Evolutionary conservation across 2,888 invertebrate species (phyloP).

Genomic region (Ectemnius lituratus): DNA sequence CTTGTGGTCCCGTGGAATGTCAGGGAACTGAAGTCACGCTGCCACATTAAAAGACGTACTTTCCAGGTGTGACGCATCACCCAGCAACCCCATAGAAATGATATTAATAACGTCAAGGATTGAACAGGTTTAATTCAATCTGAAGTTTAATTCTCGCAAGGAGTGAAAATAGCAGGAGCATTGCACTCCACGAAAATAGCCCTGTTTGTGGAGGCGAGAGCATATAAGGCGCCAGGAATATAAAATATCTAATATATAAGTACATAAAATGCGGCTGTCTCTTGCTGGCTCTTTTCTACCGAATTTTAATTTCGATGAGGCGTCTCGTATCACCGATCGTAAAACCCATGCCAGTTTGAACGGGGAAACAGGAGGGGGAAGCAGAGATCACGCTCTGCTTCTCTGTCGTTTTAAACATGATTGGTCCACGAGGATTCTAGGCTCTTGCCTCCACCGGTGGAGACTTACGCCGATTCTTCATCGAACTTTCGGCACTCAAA

Average conservation of each 20-base stretch:
- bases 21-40: slow-evolving; percentile 10
- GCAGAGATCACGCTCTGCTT: not conserved
- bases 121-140: too few species aligned
- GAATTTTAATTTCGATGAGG: slow-evolving; percentile 58
- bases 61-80: too few species aligned
- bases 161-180: too few species aligned
- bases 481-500: slow-evolving; percentile 64
- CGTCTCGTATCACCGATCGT: slow-evolving; percentile 57
- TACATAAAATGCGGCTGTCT: slow-evolving; percentile 30
- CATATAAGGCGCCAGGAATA: slow-evolving; percentile 10
- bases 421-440: slow-evolving; percentile 45
- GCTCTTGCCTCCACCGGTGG: slow-evolving; percentile 25
- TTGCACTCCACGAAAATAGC: too few species aligned
- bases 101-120: too few species aligned
- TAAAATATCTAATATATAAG: slow-evolving; percentile 45
- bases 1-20: slow-evolving; percentile 31
- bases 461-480: slow-evolving; percentile 61
- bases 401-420: slow-evolving; percentile 15
- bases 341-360: slow-evolving; percentile 39
- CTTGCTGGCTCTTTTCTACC: slow-evolving; percentile 26
- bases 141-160: too few species aligned
- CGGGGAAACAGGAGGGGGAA: slow-evolving; percentile 10
- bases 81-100: too few species aligned
- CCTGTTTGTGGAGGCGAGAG: too few species aligned
- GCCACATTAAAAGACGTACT: not conserved